These are phyloP conservation scores for Parazoanthus swiftii DNA, from an alignment of 92 coral and sea anemone genomes.

Conservation along the genomic window DNA sequence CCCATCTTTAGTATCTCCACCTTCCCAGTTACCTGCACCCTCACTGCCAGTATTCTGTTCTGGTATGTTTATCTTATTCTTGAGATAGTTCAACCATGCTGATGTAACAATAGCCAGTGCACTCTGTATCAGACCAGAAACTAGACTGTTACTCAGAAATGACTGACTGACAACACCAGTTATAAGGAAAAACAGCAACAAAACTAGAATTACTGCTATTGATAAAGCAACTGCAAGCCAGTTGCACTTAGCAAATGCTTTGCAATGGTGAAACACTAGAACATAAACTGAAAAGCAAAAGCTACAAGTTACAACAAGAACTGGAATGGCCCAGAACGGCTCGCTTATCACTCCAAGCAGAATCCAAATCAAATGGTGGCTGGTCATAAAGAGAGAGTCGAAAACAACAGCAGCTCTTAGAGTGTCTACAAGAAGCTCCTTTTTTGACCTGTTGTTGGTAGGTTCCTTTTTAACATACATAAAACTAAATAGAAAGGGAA, in stretches of 20 bases:
- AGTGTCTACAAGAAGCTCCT: not conserved
- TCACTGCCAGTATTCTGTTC: too few relatives aligned
- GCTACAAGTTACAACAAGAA: slow-evolving; percentile 44
- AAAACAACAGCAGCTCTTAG: not conserved
- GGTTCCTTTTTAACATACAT: not conserved
- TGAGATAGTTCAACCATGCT: not conserved
- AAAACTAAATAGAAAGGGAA: not conserved
- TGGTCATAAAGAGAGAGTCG: not conserved
- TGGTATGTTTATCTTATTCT: not conserved
- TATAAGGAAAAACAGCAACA: slow-evolving; percentile 27
- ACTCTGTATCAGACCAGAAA: slow-evolving; percentile 29
- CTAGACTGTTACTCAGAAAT: slow-evolving; percentile 13
- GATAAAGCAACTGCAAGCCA: not conserved
- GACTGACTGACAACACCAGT: slow-evolving; percentile 34
- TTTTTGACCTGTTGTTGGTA: not conserved
- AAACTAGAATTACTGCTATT: not conserved
- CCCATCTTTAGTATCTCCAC: too few relatives aligned
- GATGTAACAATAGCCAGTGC: slow-evolving; percentile 1
- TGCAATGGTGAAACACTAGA: slow-evolving; percentile 4
- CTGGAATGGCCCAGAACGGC: slow-evolving; percentile 66
- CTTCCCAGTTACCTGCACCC: too few relatives aligned
- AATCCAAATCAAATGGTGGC: slow-evolving; percentile 64
- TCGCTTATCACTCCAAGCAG: slow-evolving; percentile 60
- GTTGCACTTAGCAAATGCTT: not conserved
- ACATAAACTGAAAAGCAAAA: slow-evolving; percentile 32